Base-by-base conservation (phyloP, 2,888 invertebrate genomes). In the Eupithecia exiguata region DNA sequence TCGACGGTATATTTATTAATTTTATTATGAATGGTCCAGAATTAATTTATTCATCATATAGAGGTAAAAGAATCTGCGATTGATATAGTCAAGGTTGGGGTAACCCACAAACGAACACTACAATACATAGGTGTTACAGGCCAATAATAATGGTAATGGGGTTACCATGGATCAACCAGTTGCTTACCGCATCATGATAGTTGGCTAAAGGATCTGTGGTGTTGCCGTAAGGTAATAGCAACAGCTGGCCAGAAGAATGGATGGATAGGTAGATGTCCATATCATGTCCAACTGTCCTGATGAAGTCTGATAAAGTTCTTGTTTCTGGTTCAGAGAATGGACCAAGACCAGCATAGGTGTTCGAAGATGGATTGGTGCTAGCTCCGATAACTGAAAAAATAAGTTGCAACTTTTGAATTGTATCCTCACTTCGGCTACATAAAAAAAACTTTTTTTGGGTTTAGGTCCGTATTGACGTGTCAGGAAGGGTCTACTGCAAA, bases 191-290 rank as follows among this genome's bases (percentile, higher is more conserved):
- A 69, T 90, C 89, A 71, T 88, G 68, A 77, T 89, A 89, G 72
- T 90, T 89, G 0, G 81, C 87, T n/a, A 85, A 70, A 0, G 86
- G 87, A 46, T 83, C 84, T 0, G 90, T 86, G 0, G 86, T 85
- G 63, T 90, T 89, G 0, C 89, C 89, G 78, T 88, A 97, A 0
- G 97, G 97, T 68, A 96, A 89, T 74, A 97, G 84, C 25, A 97
- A 85, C 75, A 96, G 87, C 83, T 97, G 97, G 0, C 96, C 95
- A 80, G 95, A 97, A 0, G 97, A 96, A 87, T 98, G 97, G 83
- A 96, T 90, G 0, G 95, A 92, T 1, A 96, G 83, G 78, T 95
- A 96, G 69, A 95, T 83, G 0, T 92, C 87, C 2, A 94, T 84
- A 35, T 81, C 83, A 61, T 87, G 88, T 9, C 82, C 80, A 66